Base-by-base conservation (phyloP, 2,113 vertebrate species). In the Strix aluco region DNA sequence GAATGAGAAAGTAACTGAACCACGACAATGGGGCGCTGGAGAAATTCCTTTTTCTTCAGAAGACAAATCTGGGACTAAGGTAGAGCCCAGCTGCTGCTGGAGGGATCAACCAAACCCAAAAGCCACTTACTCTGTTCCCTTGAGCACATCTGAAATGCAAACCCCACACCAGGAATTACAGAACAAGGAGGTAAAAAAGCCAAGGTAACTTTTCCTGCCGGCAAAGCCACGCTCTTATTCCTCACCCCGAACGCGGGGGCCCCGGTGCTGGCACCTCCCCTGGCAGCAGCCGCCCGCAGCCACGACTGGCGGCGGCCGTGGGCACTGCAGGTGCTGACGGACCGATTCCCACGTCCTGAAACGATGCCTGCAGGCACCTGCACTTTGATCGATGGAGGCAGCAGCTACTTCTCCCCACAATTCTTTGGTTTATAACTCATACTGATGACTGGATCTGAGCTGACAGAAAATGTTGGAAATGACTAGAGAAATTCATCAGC, bases 301-400 rank as follows among this genome's bases (percentile, higher is more conserved):
- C 10, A 3, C 2, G 42, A 9, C 62, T 23, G 18, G 13, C 10
- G 2, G 19, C 18, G 1, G 27, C 46, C 2, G 18, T 0, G 16
- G 10, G 30, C n/a, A 13, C 62, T 6, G 20, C 36, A 29, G 26
- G 36, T 3, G 27, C 32, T 0, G 1, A 34, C 10, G 66, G 19
- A 17, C 32, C 30, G 12, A 12, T 15, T 7, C 59, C 69, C 29
- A 69, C 19, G 23, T 38, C 26, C 92, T 16, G 22, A 23, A 67
- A 3, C 0, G 2, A 38, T 4, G 10, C 59, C 49, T 23, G 55
- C 67, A 70, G 51, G 84, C 40, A 26, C 63, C 57, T 0, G 0
- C 7, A 1, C 52, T 26, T 0, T 3, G 54, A 69, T 2, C n/a
- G 12, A 8, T 4, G 29, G 26, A 22, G 32, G 52, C 61, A 88